phyloP scores from a whole-genome alignment of 2,888 invertebrate genomes.

The Balanococcus diminutus region DNA sequence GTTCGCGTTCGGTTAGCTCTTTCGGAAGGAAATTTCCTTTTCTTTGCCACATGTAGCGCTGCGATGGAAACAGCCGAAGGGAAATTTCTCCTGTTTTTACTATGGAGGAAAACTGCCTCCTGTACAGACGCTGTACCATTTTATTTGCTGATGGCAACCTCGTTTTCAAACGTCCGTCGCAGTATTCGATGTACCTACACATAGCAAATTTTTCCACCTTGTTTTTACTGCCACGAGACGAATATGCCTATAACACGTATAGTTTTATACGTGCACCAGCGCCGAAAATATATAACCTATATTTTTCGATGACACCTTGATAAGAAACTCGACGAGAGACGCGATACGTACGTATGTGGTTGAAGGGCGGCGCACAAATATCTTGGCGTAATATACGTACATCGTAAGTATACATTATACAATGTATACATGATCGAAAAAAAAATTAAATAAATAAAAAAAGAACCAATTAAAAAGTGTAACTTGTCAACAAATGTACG shows the following conservation, averaged over 20 bases:
- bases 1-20: not conserved
- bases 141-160: not conserved
- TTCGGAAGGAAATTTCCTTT: not conserved
- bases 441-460: not conserved
- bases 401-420: not conserved
- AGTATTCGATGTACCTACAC: not conserved
- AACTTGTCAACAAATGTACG: conserved; percentile 11
- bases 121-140: not conserved
- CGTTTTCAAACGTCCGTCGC: not conserved
- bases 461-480: not conserved
- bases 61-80: not conserved
- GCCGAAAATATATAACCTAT: not conserved
- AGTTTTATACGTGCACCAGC: not conserved
- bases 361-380: not conserved
- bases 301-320: conserved; percentile 18
- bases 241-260: not conserved
- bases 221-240: not conserved
- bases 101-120: not conserved
- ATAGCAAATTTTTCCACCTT: not conserved
- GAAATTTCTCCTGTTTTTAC: not conserved
- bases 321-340: not conserved
- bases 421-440: not conserved
- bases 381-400: not conserved
- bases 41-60: not conserved
- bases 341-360: not conserved